Conservation (phyloP, 2,797 vertebrate species). For the Odontamblyopus rebecca region DNA sequence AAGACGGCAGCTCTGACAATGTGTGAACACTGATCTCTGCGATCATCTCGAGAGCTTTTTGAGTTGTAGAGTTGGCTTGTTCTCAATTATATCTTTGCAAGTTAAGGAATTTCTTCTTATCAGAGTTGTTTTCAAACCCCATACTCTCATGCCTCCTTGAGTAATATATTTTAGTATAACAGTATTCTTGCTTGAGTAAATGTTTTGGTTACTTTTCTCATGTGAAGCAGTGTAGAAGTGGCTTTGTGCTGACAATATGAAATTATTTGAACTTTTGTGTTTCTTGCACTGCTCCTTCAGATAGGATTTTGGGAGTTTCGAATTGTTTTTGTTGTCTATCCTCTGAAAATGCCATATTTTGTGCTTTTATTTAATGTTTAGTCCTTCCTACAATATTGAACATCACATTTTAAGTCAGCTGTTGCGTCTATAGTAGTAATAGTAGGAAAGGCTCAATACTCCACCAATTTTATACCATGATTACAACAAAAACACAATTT, state of each 20-base stretch:
- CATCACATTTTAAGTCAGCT: too few species aligned
- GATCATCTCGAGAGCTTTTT: conserved; percentile 14
- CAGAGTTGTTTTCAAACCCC: neutral
- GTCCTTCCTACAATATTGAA: too few species aligned
- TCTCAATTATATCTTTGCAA: neutral
- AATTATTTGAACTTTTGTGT: neutral
- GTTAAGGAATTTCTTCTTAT: neutral
- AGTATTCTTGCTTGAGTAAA: neutral
- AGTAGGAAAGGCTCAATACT: too few species aligned
- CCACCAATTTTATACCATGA: too few species aligned
- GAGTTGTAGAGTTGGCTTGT: neutral
- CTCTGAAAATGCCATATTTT: neutral
- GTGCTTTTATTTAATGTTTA: neutral
- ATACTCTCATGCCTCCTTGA: neutral
- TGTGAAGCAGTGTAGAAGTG: neutral
- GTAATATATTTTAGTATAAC: neutral
- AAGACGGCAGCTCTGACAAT: conserved; percentile 38
- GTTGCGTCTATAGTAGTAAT: too few species aligned
- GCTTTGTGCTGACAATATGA: neutral
- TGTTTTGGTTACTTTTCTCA: neutral
- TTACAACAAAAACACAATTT: too few species aligned
- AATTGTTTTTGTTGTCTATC: neutral
- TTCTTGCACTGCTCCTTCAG: neutral
- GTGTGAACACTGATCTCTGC: conserved; percentile 32
- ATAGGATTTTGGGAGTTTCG: too few species aligned